Percentiles rank a stretch among this genome's conserved stretches.
These are phyloP conservation scores for Columba guinea DNA, from an alignment of 2,797 vertebrate species.

Conservation along the genomic window DNA sequence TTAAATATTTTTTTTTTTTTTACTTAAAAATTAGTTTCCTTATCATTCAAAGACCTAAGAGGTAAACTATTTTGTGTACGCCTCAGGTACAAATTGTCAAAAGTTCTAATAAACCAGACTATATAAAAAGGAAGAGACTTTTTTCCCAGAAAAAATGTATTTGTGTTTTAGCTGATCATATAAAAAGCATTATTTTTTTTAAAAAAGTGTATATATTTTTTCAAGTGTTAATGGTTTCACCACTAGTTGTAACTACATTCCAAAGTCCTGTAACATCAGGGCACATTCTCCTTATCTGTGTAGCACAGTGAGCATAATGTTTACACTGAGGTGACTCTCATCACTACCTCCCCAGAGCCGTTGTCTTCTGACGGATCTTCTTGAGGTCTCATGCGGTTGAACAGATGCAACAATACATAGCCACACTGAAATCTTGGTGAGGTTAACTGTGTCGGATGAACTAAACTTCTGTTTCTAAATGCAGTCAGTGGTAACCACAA, in stretches of 20 bases:
- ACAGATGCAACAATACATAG: constrained; percentile 80
- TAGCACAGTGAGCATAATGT: constrained; percentile 12
- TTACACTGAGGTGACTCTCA: constrained; percentile 91
- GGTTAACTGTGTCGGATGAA: constrained; percentile 83
- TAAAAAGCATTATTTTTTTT: constrained; percentile 77
- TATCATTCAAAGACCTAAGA: constrained; percentile 59
- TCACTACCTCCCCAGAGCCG: constrained; percentile 87
- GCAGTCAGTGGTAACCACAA: constrained; percentile 83
- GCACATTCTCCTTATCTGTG: neutral
- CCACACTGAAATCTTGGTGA: constrained; percentile 84
- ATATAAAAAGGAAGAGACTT: constrained; percentile 74
- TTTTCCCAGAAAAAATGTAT: constrained; percentile 79
- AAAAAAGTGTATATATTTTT: constrained; percentile 73
- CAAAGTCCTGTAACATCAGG: constrained; percentile 36
- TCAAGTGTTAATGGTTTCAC: constrained; percentile 77
- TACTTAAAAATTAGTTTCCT: constrained; percentile 65
- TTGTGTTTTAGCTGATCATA: constrained; percentile 81
- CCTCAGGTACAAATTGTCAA: constrained; percentile 73
- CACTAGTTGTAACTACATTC: constrained; percentile 76
- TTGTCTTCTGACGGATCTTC: constrained; percentile 80
- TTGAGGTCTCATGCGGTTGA: constrained; percentile 79
- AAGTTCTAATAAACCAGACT: constrained; percentile 68
- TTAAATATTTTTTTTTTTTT: constrained; percentile 64
- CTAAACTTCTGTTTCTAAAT: constrained; percentile 80
- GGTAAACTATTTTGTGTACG: constrained; percentile 63